These are phyloP conservation scores for Synodontis membranacea DNA, from an alignment of 2,113 vertebrate genomes.

Conservation along the genomic window DNA sequence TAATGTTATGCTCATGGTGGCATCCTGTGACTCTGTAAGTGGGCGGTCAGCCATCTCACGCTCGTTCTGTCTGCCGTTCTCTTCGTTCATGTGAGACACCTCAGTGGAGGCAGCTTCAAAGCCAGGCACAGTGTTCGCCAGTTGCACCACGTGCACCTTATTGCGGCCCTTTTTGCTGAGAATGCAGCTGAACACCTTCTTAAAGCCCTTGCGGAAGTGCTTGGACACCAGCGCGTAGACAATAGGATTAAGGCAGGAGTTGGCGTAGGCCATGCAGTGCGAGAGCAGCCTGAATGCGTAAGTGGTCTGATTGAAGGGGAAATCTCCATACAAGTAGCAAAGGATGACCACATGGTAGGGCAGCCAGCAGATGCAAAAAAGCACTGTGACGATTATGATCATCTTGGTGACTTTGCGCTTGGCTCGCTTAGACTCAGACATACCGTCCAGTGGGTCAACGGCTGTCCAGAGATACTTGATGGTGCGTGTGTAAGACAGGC, in stretches of 20 bases:
- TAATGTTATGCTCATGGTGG: constrained; percentile 68
- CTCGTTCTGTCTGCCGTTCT: constrained; percentile 69
- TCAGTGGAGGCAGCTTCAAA: constrained; percentile 79
- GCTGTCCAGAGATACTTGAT: constrained; percentile 89
- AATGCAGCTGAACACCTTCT: constrained; percentile 86
- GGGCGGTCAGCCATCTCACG: constrained; percentile 71
- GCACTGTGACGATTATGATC: constrained; percentile 86
- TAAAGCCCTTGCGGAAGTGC: constrained; percentile 87
- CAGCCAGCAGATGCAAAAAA: constrained; percentile 89
- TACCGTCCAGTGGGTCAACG: constrained; percentile 81
- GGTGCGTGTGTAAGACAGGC: constrained; percentile 83
- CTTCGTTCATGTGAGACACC: constrained; percentile 78
- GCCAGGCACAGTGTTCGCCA: constrained; percentile 74
- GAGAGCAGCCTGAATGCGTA: constrained; percentile 84
- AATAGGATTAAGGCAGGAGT: constrained; percentile 88
- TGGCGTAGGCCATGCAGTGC: constrained; percentile 90
- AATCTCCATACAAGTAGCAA: constrained; percentile 83
- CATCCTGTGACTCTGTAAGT: constrained; percentile 61
- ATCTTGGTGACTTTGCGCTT: constrained; percentile 89
- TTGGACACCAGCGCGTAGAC: constrained; percentile 86
- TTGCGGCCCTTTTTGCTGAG: constrained; percentile 79
- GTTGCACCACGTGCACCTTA: constrained; percentile 78
- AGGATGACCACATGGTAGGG: constrained; percentile 84
- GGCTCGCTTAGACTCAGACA: constrained; percentile 84
- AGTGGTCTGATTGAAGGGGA: constrained; percentile 85